Base-by-base conservation (phyloP, 1,140 invertebrate genomes). In the Listronotus bonariensis region DNA sequence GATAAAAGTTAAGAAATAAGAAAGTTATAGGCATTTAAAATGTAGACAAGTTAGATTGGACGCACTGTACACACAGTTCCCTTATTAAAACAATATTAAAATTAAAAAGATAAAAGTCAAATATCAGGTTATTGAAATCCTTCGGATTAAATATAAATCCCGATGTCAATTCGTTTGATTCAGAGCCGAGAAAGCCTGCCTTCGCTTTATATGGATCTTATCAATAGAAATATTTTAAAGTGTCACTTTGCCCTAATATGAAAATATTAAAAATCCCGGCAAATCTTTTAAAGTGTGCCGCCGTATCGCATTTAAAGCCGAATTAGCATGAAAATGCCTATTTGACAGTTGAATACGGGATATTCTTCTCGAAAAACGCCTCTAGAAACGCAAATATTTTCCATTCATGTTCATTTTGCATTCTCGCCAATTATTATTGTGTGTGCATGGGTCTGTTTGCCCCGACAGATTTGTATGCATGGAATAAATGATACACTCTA, bases 261-360 rank as follows among this genome's bases (percentile, higher is more conserved):
- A 74, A 74, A 73, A 76, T 76, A 74, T 76, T 74, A 74, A 76
- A 74, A 76, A 76, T 73, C 72, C 64, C 42, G 67, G 62, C 66
- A 65, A 72, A 73, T 72, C 72, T 72, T 67, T 74, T 73, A 68
- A 65, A 74, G 73, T 65, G 56, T 68, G 57, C 45, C 57, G 45
- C 15, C 38, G 43, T 48, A 38, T 36, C 26, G 38, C 72, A 69
- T 74, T 74, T 72, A 74, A 76, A 69, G 68, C 42, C 66, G 69
- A 70, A 74, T 76, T 76, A 76, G 65, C 74, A 76, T 76, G 71
- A 76, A 76, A 76, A 76, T 74, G 72, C 59, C 14, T 14, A 61
- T 73, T 69, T 74, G 74, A 76, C 74, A 76, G 74, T 67, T 76
- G 74, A 76, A 76, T 76, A 63, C 73, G 56, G 58, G 65, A 53